A percentile compares a stretch with the other conserved stretches of the same genome.
Evolutionary conservation across 2,797 vertebrate species (phyloP).

Genomic region (Lepus townsendii): DNA sequence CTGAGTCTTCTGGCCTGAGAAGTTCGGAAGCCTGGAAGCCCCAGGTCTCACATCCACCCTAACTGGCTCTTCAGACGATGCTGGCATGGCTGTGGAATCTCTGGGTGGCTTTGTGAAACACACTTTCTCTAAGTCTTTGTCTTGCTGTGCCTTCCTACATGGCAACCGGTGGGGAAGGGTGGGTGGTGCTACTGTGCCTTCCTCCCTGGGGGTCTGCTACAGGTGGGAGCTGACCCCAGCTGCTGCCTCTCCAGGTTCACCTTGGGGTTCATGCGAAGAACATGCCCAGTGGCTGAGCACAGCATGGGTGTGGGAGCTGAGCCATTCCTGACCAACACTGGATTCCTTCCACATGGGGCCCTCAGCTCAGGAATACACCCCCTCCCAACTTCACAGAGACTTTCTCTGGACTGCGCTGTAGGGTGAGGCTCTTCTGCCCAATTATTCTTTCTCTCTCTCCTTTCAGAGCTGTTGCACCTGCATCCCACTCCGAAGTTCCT

Average conservation of each 20-base stretch:
- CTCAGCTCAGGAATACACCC: background rate
- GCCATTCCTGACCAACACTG: background rate
- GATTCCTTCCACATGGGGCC: background rate
- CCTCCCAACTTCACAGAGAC: background rate
- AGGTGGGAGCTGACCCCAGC: background rate
- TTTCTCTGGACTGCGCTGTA: background rate
- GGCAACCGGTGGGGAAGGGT: background rate
- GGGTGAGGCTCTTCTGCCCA: background rate
- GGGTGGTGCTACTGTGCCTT: background rate
- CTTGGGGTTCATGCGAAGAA: background rate
- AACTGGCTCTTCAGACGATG: background rate
- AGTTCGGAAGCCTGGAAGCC: conserved; percentile 3
- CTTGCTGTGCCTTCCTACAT: background rate
- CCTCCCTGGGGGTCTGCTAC: background rate
- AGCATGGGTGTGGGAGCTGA: background rate
- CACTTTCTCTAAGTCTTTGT: background rate
- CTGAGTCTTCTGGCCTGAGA: background rate
- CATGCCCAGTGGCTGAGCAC: too few species aligned
- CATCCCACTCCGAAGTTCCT: background rate
- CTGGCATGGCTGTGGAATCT: background rate
- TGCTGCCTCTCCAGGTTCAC: background rate
- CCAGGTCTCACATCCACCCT: background rate
- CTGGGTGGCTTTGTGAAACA: background rate
- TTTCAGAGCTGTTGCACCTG: background rate
- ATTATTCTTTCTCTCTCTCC: background rate